Base-by-base conservation (phyloP, 2,888 invertebrate genomes). In the Yponomeuta evonymella region DNA sequence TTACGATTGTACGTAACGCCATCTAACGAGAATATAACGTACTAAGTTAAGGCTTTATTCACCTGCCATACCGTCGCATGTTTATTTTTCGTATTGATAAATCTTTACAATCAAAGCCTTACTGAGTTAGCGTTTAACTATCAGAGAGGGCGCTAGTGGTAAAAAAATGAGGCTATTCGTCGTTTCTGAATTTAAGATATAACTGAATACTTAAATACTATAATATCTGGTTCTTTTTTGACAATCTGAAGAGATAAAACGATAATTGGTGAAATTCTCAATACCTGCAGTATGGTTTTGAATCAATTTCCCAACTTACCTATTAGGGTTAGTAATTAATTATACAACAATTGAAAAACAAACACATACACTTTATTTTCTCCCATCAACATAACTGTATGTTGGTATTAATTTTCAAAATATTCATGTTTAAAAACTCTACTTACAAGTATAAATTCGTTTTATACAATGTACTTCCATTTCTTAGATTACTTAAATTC, bases 301-400 rank as follows among this genome's bases (percentile, higher is more conserved):
- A 43, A 8, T 43, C 6, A 43, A 43, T 43, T 43, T 43, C 43
- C 8, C 6, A 8, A 43, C 9, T 43, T 43, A 43, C 43, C 6
- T 5, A 8, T 43, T 43, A 5, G 6, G 33, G 33, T 33, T 4
- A 33, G 5, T 33, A 43, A 43, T 43, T 43, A 70, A 70, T 48
- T 15, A 70, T 65, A 65, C 51, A 68, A 68, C 4, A 10, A 9
- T 48, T 30, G 48, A 23, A 68, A 68, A 68, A 68, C 68, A 51
- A 68, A 23, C 68, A 30, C 68, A 68, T 51, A 68, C 68, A 68
- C 33, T 68, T 68, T 68, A 68, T 68, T 68, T 30, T 67, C 51
- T 51, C 51, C 8, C 68, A 51, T 68, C 15, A 58, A 58, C 30
- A 68, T 51, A 48, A 68, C 68, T 48, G 68, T 51, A 68, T 33